A percentile compares a stretch with the other conserved stretches of the same genome.
Conservation (phyloP, 1,140 invertebrate species). For the Calliphora vicina region DNA sequence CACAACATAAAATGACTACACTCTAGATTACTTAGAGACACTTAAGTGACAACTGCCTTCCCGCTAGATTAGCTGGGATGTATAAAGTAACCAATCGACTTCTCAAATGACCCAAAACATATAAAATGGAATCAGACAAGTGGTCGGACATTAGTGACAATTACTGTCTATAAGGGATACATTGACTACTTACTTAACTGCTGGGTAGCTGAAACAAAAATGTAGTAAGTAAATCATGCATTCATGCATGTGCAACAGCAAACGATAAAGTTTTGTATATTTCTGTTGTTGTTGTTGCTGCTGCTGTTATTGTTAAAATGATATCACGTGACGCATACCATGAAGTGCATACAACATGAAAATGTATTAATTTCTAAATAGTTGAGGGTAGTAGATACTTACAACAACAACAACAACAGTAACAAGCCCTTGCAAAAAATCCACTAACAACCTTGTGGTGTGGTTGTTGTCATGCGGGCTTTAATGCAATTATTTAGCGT, state of each 20-base stretch:
- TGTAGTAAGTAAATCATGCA: conserved; percentile 22
- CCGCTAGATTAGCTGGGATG: too few species aligned
- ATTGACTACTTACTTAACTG: too few species aligned
- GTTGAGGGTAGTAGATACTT: not conserved
- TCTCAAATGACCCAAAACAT: too few species aligned
- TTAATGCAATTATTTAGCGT: not conserved
- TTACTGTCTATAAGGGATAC: too few species aligned
- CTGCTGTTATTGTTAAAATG: not conserved
- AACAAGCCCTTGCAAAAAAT: not conserved
- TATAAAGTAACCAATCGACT: too few species aligned
- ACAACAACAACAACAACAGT: not conserved
- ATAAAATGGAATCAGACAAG: too few species aligned
- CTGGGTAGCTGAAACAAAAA: too few species aligned
- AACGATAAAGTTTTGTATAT: conserved; percentile 19
- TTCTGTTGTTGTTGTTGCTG: conserved; percentile 1
- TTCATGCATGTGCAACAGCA: conserved; percentile 1
- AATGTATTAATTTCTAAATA: not conserved
- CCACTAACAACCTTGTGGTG: not conserved
- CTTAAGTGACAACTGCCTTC: too few species aligned
- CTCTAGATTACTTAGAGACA: too few species aligned
- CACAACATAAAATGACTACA: too few species aligned
- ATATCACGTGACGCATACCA: conserved; percentile 20
- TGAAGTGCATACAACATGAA: not conserved
- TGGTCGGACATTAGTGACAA: too few species aligned
- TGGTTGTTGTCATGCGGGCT: not conserved